phyloP scores from a whole-genome alignment of 2,888 invertebrate species.

The Galeruca laticollis region DNA sequence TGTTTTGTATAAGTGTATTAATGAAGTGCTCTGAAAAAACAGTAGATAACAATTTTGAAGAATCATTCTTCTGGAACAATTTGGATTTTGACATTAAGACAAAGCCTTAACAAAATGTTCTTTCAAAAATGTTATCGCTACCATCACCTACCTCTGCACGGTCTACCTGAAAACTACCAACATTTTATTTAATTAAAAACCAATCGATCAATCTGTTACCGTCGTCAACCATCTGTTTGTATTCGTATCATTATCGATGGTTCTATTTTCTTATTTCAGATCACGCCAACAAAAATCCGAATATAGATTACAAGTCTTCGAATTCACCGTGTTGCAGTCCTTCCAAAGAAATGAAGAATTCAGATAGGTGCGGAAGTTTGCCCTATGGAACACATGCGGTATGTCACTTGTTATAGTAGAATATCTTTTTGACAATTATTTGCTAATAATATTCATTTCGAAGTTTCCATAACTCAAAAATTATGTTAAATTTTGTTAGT shows the following conservation, averaged over 20 bases:
- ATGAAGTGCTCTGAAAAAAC: too few species aligned
- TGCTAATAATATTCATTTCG: too few species aligned
- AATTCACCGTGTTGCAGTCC: constrained; percentile 88
- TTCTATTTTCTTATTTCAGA: constrained; percentile 69
- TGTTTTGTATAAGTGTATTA: too few species aligned
- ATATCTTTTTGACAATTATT: too few species aligned
- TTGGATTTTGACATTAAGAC: not conserved
- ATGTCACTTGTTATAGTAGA: not conserved
- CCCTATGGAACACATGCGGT: constrained; percentile 41
- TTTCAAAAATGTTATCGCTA: not conserved
- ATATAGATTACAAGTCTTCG: constrained; percentile 86
- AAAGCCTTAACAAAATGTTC: constrained; percentile 2
- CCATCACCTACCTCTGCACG: not conserved
- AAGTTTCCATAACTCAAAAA: too few species aligned
- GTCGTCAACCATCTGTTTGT: constrained; percentile 27
- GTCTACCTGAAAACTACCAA: constrained; percentile 31
- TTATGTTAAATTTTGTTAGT: too few species aligned
- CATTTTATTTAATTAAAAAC: constrained; percentile 26
- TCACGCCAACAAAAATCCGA: constrained; percentile 85
- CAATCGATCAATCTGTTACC: constrained; percentile 24
- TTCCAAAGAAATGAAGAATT: constrained; percentile 76
- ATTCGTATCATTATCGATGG: constrained; percentile 18
- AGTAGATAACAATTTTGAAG: too few species aligned
- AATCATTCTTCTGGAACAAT: too few species aligned
- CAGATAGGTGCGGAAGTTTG: constrained; percentile 69